A percentile compares a stretch with the other conserved stretches of the same genome.
phyloP scores from a whole-genome alignment of 2,113 vertebrate genomes.

The Hyperopisus bebe region DNA sequence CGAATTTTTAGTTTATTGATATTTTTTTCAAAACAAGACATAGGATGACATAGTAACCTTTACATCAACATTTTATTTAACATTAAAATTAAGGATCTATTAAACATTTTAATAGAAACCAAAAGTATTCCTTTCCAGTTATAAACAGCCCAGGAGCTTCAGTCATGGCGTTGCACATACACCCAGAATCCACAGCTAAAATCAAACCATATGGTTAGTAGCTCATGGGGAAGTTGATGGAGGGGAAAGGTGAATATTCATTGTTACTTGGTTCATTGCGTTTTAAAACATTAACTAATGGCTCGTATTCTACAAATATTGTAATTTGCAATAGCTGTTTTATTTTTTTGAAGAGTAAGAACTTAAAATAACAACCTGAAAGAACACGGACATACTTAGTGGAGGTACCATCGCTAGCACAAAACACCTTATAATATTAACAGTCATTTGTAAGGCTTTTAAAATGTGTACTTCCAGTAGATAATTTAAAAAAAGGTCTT shows the following conservation, averaged over 20 bases:
- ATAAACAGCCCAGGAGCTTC: background rate
- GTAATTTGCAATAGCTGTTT: background rate
- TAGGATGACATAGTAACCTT: background rate
- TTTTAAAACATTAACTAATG: background rate
- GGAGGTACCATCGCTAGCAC: too few relatives aligned
- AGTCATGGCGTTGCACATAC: background rate
- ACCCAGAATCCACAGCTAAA: background rate
- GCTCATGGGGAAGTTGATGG: background rate
- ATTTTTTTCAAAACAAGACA: background rate
- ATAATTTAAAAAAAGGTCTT: background rate
- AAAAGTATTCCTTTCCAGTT: background rate
- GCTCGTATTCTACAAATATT: background rate
- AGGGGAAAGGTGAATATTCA: background rate
- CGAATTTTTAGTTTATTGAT: background rate
- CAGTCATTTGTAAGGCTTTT: background rate
- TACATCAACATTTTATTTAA: background rate
- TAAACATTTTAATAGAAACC: background rate
- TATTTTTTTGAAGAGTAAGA: background rate
- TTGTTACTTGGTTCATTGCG: background rate
- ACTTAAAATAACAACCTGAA: background rate
- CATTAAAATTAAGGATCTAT: background rate
- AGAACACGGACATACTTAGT: too few relatives aligned
- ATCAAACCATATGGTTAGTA: background rate
- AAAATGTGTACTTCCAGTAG: background rate
- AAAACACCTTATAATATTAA: background rate